Evolutionary conservation across 2,888 invertebrate species (phyloP), one percentile per base, ranked within the genome.

Genomic region (Lasioglossum malachurum): DNA sequence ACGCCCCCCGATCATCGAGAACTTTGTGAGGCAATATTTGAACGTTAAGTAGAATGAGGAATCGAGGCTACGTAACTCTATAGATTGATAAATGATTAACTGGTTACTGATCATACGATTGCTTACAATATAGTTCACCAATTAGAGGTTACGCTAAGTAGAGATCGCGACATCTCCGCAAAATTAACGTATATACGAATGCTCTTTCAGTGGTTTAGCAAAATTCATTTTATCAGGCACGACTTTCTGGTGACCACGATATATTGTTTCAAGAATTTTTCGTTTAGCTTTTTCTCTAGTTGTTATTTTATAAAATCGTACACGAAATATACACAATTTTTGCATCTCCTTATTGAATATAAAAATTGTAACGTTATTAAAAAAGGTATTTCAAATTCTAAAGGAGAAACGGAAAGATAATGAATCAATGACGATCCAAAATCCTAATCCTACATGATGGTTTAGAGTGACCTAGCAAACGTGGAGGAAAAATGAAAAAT

Each of bases 21-120:
- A 80, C 75, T 49, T 49, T 44, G 75, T 27, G 46, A 53, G 80
- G 57, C 75, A 71, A 71, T 83, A 75, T 46, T 46, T 57, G 57
- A 16, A 57, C 38, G 31, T 60, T 57, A 49, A 72, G 60, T 57
- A 57, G 35, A 46, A 23, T 2, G 41, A 41, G 71, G 41, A 41
- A 41, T 41, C 1, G 41, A 41, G 67, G 69, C 35, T 23, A 31
- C 19, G 16, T 72, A 53, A 73, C 57, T n/a, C 31, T 41, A 49
- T 49, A 4, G 53, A 74, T 1, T 16, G 49, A 75, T 38, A 19
- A 80, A 83, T n/a, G 27, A 46, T 14, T 19, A 23, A 53, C 38
- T 14, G 46, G 23, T 7, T 23, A 67, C 49, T 31, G 27, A 23
- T 5, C 23, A n/a, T 41, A 14, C 71, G 0, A n/a, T 41, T 41